Conservation (phyloP, 2,888 invertebrate genomes). For the Drosophila merina region DNA sequence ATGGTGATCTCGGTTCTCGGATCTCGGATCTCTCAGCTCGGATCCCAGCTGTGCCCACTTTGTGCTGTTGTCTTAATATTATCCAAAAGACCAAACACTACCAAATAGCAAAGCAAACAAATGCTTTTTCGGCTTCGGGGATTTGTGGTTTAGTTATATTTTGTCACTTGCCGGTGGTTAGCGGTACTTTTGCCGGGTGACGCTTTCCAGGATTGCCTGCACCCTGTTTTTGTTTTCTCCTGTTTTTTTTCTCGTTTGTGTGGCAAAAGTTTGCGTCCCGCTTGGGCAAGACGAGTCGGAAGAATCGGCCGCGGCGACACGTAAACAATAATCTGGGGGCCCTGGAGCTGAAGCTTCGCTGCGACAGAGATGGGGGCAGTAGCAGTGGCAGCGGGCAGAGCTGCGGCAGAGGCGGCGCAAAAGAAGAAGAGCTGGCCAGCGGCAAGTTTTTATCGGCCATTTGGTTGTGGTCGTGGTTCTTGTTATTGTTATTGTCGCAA, state of each 20-base stretch:
- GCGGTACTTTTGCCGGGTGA: slow-evolving; percentile 9
- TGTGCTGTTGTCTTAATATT: too few species aligned
- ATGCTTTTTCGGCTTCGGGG: not conserved
- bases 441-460: slow-evolving; percentile 36
- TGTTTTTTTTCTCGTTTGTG: too few species aligned
- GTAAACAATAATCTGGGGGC: slow-evolving; percentile 65
- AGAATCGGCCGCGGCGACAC: slow-evolving; percentile 53
- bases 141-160: slow-evolving; percentile 8
- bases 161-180: not conserved
- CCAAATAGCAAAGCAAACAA: slow-evolving; percentile 13
- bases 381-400: not conserved
- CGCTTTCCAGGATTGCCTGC: not conserved
- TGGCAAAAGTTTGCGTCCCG: not conserved
- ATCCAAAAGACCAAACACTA: too few species aligned
- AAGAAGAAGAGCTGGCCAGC: slow-evolving; percentile 15
- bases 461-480: slow-evolving; percentile 20
- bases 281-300: slow-evolving; percentile 40
- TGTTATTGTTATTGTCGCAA: slow-evolving; percentile 13
- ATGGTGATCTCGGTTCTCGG: slow-evolving; percentile 48
- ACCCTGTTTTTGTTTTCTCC: too few species aligned
- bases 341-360: slow-evolving; percentile 25
- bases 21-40: not conserved
- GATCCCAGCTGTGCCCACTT: slow-evolving; percentile 3
- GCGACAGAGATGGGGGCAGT: not conserved
- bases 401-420: slow-evolving; percentile 26